phyloP scores from a whole-genome alignment of 1,140 invertebrate genomes.

The Nymphalis io region DNA sequence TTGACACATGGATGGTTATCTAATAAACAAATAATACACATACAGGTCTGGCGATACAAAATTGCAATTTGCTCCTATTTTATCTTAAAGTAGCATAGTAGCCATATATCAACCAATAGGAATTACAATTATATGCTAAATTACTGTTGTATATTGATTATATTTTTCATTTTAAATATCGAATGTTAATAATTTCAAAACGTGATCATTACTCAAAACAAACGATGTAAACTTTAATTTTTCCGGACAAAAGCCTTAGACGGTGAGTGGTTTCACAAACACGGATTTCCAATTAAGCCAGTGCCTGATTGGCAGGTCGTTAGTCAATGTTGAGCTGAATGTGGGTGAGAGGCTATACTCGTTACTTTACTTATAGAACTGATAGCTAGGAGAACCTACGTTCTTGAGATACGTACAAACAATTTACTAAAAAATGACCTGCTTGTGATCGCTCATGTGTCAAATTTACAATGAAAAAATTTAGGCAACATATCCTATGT shows the following conservation, averaged over 20 bases:
- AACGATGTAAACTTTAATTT: conserved; percentile 66
- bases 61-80: no score
- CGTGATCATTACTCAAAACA: conserved; percentile 39
- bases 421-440: background rate
- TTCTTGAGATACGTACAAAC: background rate
- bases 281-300: conserved; percentile 79
- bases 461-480: no score
- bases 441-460: no score
- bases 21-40: no score
- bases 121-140: background rate
- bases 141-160: no score
- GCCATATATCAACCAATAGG: no score
- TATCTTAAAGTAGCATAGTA: no score
- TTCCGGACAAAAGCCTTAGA: conserved; percentile 72
- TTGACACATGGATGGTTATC: no score
- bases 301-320: conserved; percentile 77
- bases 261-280: conserved; percentile 69
- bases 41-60: no score
- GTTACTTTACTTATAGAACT: conserved; percentile 29
- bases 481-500: no score
- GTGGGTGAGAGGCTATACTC: conserved; percentile 42
- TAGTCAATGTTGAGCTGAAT: conserved; percentile 69
- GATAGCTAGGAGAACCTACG: conserved; percentile 42
- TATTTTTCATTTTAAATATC: background rate
- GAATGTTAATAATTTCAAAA: background rate